phyloP scores from a whole-genome alignment of 2,797 vertebrate genomes.

The Myotis vivesi region DNA sequence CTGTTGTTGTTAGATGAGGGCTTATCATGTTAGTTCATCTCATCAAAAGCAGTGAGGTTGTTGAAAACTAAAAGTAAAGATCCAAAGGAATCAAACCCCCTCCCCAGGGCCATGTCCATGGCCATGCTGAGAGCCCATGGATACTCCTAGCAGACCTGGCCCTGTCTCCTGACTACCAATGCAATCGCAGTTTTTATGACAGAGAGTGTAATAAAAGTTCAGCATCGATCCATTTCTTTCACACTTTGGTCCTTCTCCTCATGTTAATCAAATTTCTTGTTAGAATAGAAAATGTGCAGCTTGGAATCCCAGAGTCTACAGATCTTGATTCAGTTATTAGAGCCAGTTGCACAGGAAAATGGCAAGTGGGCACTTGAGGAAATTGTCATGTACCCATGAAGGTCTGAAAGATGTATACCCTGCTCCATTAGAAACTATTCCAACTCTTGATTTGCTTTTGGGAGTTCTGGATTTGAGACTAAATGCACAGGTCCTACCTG shows the following conservation, averaged over 20 bases:
- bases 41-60: background rate
- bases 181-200: background rate
- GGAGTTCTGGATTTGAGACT: background rate
- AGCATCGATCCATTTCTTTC: background rate
- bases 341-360: background rate
- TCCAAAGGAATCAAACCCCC: background rate
- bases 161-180: background rate
- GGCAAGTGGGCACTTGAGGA: background rate
- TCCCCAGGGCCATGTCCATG: background rate
- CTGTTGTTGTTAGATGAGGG: background rate
- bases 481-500: background rate
- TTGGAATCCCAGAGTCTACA: background rate
- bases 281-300: background rate
- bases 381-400: background rate
- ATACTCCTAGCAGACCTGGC: background rate
- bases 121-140: background rate
- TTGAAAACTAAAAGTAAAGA: background rate
- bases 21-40: background rate
- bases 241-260: background rate
- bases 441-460: background rate
- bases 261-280: background rate
- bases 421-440: background rate
- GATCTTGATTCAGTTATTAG: background rate
- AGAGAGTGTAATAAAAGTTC: background rate
- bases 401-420: background rate